A percentile compares a stretch with the other conserved stretches of the same genome.
Conservation (phyloP, 2,797 vertebrate genomes). For the Chrysocyon brachyurus region DNA sequence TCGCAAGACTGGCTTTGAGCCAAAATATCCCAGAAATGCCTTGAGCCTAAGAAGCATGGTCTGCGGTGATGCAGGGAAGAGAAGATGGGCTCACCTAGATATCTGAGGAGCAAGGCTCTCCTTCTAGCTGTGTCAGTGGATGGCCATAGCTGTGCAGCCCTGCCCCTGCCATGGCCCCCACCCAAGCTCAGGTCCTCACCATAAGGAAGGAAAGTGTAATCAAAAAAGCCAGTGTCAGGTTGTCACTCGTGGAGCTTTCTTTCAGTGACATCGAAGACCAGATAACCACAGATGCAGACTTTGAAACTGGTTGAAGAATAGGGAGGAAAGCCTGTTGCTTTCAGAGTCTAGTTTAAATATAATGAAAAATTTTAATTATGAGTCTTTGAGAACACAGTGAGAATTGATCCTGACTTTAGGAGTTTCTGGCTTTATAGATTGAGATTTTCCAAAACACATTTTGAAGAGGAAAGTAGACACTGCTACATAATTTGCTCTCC, state of each 20-base stretch:
- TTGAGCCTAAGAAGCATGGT: neutral
- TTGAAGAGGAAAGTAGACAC: neutral
- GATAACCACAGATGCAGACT: neutral
- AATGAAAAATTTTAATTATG: neutral
- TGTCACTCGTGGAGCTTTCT: neutral
- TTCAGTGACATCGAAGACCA: neutral
- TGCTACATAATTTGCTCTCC: neutral
- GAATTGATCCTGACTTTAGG: neutral
- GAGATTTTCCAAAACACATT: neutral
- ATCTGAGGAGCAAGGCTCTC: neutral
- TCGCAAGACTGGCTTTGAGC: neutral
- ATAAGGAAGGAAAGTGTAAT: neutral
- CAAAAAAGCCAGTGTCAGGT: neutral
- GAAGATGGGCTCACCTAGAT: neutral
- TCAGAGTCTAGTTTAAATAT: neutral
- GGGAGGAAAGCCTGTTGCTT: neutral
- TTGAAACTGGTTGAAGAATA: neutral
- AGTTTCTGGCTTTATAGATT: neutral
- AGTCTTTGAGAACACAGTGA: neutral
- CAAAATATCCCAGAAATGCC: neutral
- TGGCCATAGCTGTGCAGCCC: neutral
- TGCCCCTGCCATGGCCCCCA: neutral
- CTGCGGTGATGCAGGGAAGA: neutral
- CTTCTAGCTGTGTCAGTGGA: neutral
- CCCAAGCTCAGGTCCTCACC: neutral